Evolutionary conservation across 2,113 vertebrate species (phyloP).

Genomic region (Thalassarche chlororhynchos): DNA sequence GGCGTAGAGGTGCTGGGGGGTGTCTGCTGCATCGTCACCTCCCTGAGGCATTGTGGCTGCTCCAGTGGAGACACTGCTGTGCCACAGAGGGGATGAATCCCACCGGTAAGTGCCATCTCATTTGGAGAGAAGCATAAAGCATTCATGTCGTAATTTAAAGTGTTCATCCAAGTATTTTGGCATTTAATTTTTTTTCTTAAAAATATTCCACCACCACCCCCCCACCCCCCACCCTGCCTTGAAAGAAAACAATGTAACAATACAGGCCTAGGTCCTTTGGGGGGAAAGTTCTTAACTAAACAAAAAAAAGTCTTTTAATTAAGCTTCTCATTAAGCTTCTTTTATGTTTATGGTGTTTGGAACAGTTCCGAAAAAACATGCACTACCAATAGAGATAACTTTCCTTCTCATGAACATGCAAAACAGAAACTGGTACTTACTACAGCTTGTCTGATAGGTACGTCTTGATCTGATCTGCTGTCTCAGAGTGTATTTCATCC

Average conservation of each 20-base stretch:
- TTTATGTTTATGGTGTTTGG: neutral
- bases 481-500: neutral
- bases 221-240: rapidly evolving
- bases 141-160: neutral
- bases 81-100: neutral
- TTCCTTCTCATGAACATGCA: neutral
- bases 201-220: neutral
- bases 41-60: rapidly evolving
- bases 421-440: neutral
- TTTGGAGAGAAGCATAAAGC: neutral
- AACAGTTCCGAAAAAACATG: neutral
- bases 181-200: neutral
- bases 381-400: neutral
- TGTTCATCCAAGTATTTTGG: neutral
- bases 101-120: neutral
- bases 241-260: neutral
- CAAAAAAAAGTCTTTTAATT: neutral
- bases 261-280: neutral
- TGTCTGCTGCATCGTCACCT: neutral
- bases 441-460: neutral
- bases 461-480: neutral
- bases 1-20: neutral
- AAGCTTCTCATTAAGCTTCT: neutral
- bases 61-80: neutral
- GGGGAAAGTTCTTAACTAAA: neutral